Evolutionary conservation across 1,140 invertebrate genomes (phyloP).

Genomic region (Euura lappo): DNA sequence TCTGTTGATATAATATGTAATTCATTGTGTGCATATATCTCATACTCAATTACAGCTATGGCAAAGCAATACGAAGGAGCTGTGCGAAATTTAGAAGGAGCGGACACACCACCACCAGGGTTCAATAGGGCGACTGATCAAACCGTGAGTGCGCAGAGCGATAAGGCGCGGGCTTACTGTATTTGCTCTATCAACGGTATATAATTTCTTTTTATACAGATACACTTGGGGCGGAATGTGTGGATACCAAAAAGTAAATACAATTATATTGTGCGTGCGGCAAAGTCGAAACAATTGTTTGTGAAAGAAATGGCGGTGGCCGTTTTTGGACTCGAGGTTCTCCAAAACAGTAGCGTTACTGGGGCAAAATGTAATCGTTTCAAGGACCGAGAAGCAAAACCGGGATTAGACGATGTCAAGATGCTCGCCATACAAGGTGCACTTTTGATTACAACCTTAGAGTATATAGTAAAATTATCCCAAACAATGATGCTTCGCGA

Average conservation of each 20-base stretch:
- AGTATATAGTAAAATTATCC: too few relatives aligned
- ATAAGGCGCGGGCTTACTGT: background rate
- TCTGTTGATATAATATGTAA: too few relatives aligned
- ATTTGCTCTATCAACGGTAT: background rate
- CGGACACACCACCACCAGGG: background rate
- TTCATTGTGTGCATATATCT: too few relatives aligned
- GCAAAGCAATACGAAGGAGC: background rate
- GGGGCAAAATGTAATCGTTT: conserved; percentile 1
- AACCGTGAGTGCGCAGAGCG: background rate
- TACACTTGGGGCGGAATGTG: background rate
- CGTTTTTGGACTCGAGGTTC: background rate
- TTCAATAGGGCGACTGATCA: background rate
- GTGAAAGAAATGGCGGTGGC: conserved; percentile 15
- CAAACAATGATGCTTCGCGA: too few relatives aligned
- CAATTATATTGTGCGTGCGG: background rate
- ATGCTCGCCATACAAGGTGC: background rate
- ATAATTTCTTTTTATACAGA: background rate
- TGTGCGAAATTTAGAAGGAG: background rate
- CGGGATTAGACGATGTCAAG: background rate
- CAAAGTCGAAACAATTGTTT: conserved; percentile 7
- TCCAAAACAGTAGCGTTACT: conserved; percentile 9
- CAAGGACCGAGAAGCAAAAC: too few relatives aligned
- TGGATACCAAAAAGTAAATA: background rate
- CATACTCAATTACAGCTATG: background rate
- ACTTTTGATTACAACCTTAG: background rate